Base-by-base conservation (phyloP, 2,888 invertebrate species). In the Ephialtes manifestator region DNA sequence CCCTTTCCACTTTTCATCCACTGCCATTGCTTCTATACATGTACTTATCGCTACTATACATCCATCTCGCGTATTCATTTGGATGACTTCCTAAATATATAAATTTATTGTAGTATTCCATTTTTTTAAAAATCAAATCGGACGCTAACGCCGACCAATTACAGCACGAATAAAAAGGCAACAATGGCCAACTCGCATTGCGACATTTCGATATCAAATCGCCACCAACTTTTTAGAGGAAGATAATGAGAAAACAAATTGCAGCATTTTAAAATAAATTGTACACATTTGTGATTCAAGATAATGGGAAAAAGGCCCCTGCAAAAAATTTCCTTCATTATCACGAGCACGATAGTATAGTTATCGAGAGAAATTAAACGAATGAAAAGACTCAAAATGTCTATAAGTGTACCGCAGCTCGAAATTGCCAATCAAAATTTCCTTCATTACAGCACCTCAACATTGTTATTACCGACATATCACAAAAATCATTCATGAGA, bases 401-500 rank as follows among this genome's bases (percentile, higher is more conserved):
- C 5, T 24, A 24, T 13, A 8, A 13, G 18, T 65, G 20, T 10
- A 20, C 18, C 11, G 0, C 18, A 43, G 18, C 39, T 39, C 24
- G 24, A 2, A 35, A 35, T 10, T 20, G 39, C 0, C 24, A 15
- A n/a, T n/a, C n/a, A n/a, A n/a, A n/a, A n/a, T n/a, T n/a, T n/a
- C n/a, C n/a, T n/a, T n/a, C n/a, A n/a, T n/a, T n/a, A n/a, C n/a
- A n/a, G n/a, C n/a, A n/a, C n/a, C n/a, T n/a, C n/a, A n/a, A n/a
- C 18, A 35, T 35, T 63, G 2, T 39, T 65, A 65, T 39, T 18
- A 39, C n/a, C 39, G 31, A 7, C 1, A 39, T 5, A 1, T 35
- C 63, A 18, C n/a, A 35, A 63, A 35, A 35, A 35, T 35, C 20
- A 43, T 18, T 39, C 71, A 58, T 72, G 55, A 72, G 10, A 39